Percentiles rank a stretch among this genome's conserved stretches.
phyloP scores from a whole-genome alignment of 2,113 vertebrate species.

The zebrafish (Danio rerio) region GRCz12tu NC_133194.1:11905501-11906000 shows the following conservation, averaged over 20 bases:
- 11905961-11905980: neutral
- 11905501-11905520: neutral
- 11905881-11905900: neutral
- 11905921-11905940: neutral
- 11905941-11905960: neutral
- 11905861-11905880: slow-evolving; percentile 2
- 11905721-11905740: slow-evolving; percentile 12
- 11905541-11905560: neutral
- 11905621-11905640: neutral
- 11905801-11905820: neutral
- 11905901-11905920: neutral
- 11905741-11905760: slow-evolving; percentile 4
- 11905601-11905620: slow-evolving; percentile 4
- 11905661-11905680: neutral
- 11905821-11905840: neutral
- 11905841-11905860: neutral
- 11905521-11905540: neutral
- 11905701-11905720: slow-evolving; percentile 2
- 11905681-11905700: neutral
- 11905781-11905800: neutral
- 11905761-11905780: slow-evolving; percentile 15
- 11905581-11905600: neutral
- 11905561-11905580: neutral
- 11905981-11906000: neutral
- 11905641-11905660: slow-evolving; percentile 2